Conservation (phyloP, 1,140 invertebrate species). For the Colletes latitarsis region DNA sequence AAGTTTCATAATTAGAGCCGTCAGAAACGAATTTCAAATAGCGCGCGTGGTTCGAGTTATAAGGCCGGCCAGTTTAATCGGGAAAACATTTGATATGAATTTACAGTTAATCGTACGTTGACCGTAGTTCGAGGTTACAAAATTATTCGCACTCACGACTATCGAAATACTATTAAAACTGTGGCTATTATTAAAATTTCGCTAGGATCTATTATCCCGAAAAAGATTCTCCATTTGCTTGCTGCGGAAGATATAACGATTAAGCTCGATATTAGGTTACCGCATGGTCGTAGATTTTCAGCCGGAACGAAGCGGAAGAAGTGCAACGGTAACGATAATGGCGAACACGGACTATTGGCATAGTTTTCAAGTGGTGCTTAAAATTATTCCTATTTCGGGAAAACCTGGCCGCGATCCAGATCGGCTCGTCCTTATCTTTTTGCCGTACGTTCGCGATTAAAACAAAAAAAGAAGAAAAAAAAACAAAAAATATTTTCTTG, state of each 20-base stretch:
- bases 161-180: no score
- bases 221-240: constrained; percentile 13
- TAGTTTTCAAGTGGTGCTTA: constrained; percentile 62
- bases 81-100: no score
- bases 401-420: constrained; percentile 51
- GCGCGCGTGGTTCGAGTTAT: no score
- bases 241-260: constrained; percentile 30
- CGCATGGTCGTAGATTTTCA: constrained; percentile 19
- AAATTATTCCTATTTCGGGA: constrained; percentile 61
- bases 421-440: constrained; percentile 7
- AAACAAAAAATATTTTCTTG: constrained; percentile 7
- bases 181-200: constrained; percentile 8
- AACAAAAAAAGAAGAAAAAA: not conserved
- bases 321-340: constrained; percentile 60
- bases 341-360: constrained; percentile 64
- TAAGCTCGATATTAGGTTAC: constrained; percentile 48
- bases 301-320: constrained; percentile 49
- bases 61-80: no score
- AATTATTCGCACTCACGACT: no score
- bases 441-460: not conserved
- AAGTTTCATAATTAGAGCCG: no score
- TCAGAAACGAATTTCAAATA: no score
- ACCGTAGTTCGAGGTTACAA: no score
- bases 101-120: no score
- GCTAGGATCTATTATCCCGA: not conserved